phyloP scores from a whole-genome alignment of 2,797 vertebrate genomes.

The Chiroxiphia lanceolata region DNA sequence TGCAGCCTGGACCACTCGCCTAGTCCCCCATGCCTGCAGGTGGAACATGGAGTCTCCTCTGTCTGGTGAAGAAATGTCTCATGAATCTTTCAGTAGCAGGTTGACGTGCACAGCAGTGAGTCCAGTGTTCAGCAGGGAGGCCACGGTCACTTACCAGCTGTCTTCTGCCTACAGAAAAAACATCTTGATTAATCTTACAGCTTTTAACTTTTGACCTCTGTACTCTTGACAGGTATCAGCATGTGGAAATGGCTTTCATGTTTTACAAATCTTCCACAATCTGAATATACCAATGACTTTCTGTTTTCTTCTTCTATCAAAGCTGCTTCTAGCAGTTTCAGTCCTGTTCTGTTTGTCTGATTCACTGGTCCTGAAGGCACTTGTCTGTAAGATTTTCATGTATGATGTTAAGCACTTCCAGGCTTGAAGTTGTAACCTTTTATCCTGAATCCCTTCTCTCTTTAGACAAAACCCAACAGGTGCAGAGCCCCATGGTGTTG shows the following conservation, averaged over 20 bases:
- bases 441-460: neutral
- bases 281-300: neutral
- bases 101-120: neutral
- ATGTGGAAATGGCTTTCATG: neutral
- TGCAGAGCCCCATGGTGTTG: neutral
- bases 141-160: neutral
- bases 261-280: neutral
- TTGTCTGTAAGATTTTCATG: neutral
- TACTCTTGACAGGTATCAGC: neutral
- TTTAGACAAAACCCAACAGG: neutral
- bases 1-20: neutral
- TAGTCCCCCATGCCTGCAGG: rapidly evolving
- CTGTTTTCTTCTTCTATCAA: neutral
- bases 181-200: neutral
- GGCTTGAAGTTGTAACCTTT: neutral
- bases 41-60: neutral
- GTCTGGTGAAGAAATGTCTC: neutral
- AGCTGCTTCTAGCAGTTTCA: neutral
- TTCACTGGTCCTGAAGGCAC: neutral
- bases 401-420: neutral
- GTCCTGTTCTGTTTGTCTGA: neutral
- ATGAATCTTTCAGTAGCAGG: neutral
- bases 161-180: neutral
- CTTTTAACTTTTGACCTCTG: neutral
- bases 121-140: neutral